Evolutionary conservation across 2,113 vertebrate genomes (phyloP).

Genomic region (Podocnemis expansa): DNA sequence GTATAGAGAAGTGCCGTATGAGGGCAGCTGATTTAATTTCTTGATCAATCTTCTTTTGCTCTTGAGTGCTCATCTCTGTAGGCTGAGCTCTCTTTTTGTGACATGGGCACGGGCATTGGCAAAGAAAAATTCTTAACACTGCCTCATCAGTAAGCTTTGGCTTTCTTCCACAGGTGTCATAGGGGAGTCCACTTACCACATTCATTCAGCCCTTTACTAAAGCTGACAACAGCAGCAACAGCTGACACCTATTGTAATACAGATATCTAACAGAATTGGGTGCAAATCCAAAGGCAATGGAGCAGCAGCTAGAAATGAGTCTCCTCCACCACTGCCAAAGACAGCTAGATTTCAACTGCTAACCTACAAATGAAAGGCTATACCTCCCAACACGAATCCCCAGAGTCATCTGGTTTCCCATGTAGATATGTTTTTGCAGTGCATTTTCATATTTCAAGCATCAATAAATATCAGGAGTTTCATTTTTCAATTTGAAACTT

Average conservation of each 20-base stretch:
- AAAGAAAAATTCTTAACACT: neutral
- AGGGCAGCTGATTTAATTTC: neutral
- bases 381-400: fast-evolving
- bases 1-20: neutral
- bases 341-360: neutral
- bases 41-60: no score
- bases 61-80: no score
- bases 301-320: fast-evolving
- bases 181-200: neutral
- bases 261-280: neutral
- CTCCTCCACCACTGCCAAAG: neutral
- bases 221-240: neutral
- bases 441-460: neutral
- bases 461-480: conserved; percentile 25
- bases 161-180: neutral
- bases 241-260: fast-evolving
- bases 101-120: neutral
- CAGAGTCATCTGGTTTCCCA: neutral
- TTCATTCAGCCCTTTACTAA: neutral
- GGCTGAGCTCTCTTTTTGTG: neutral
- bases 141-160: neutral
- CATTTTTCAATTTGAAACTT: conserved; percentile 59
- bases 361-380: neutral
- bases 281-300: fast-evolving
- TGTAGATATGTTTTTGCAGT: neutral